phyloP scores from a whole-genome alignment of 2,797 vertebrate species.

The Anguilla megastoma region DNA sequence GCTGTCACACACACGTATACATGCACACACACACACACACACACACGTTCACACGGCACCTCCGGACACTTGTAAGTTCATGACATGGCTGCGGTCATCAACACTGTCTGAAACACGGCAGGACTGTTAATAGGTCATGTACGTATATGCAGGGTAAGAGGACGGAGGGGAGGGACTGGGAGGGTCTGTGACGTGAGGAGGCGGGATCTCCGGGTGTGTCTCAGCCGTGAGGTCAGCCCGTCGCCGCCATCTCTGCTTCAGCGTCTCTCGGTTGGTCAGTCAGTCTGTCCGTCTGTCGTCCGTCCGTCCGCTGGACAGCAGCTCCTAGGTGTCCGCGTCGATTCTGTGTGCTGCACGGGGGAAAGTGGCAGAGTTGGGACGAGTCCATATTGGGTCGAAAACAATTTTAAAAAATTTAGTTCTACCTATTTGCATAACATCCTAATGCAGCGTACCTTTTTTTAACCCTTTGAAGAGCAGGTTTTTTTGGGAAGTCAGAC shows the following conservation, averaged over 20 bases:
- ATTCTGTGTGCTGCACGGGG: constrained; percentile 89
- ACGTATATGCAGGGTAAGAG: not conserved
- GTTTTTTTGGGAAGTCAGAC: constrained; percentile 46
- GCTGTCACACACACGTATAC: not conserved
- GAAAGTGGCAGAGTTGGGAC: constrained; percentile 27
- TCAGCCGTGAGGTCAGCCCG: constrained; percentile 60
- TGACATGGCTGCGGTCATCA: not conserved
- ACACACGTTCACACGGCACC: not conserved
- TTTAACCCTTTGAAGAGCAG: not conserved
- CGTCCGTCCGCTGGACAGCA: constrained; percentile 42
- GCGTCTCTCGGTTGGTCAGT: constrained; percentile 34
- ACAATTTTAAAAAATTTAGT: no score
- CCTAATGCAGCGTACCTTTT: not conserved
- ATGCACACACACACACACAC: not conserved
- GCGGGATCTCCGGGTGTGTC: constrained; percentile 30
- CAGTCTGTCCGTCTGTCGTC: constrained; percentile 53
- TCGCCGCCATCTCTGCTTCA: constrained; percentile 41
- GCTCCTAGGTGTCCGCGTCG: constrained; percentile 86
- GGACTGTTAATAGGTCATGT: not conserved
- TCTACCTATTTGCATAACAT: no score
- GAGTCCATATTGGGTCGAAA: not conserved
- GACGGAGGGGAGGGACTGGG: not conserved
- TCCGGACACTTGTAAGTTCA: not conserved
- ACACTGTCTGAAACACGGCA: not conserved
- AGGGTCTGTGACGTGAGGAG: not conserved